A percentile compares a stretch with the other conserved stretches of the same genome.
These are phyloP conservation scores for Hydrolagus colliei DNA, from an alignment of 2,797 vertebrate species.

Conservation along the genomic window DNA sequence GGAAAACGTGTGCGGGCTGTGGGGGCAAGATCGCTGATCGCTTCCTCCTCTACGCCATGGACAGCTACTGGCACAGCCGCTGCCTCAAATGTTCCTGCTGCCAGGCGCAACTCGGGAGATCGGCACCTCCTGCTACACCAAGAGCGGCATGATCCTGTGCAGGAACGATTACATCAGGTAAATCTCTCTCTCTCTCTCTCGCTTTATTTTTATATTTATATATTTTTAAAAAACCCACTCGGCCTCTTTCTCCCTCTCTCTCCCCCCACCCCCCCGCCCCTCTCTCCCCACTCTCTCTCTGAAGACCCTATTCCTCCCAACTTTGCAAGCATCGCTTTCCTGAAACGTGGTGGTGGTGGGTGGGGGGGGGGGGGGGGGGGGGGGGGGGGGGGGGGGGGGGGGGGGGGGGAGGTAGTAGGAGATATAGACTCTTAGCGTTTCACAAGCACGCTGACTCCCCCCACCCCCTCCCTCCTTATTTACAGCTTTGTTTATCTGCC, in stretches of 20 bases:
- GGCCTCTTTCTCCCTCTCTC: no score
- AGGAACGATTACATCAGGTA: conserved; percentile 99
- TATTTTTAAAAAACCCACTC: no score
- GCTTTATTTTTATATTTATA: no score
- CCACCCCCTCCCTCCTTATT: neutral
- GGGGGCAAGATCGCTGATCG: conserved; percentile 96
- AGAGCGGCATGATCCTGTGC: conserved; percentile 98
- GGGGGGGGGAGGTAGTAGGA: no score
- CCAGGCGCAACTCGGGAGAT: conserved; percentile 98
- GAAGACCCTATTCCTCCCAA: neutral
- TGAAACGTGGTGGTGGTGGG: no score
- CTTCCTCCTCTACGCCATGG: conserved; percentile 97
- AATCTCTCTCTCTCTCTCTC: conserved; percentile 40
- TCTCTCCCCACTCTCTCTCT: no score
- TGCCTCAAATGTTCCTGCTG: conserved; percentile 98
- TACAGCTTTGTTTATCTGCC: neutral
- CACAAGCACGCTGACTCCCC: neutral
- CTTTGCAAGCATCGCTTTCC: neutral
- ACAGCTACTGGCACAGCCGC: conserved; percentile 98
- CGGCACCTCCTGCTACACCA: conserved; percentile 96
- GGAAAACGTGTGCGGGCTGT: conserved; percentile 93
- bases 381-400: no score
- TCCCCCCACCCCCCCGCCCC: no score
- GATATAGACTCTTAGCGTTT: no score
- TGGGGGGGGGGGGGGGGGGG: no score